phyloP scores from a whole-genome alignment of 2,888 invertebrate genomes.

The Mycalesis mineus region DNA sequence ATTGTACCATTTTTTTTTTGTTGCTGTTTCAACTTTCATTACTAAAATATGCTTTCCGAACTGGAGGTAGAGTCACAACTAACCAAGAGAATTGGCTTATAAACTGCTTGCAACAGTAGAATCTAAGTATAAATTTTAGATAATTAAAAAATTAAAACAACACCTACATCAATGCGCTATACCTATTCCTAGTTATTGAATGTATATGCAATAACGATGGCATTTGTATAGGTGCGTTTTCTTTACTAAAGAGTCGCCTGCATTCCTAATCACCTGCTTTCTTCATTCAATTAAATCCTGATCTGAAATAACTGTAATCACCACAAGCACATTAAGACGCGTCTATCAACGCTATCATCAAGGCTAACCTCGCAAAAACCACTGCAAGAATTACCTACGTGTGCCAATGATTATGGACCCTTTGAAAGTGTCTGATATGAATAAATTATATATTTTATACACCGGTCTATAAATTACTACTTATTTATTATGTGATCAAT shows the following conservation, averaged over 20 bases:
- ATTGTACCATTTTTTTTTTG: too few relatives aligned
- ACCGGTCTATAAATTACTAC: neutral
- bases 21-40: too few relatives aligned
- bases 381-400: neutral
- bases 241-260: neutral
- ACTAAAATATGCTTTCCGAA: too few relatives aligned
- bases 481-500: too few relatives aligned
- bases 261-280: constrained; percentile 9
- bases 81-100: too few relatives aligned
- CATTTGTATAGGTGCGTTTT: neutral
- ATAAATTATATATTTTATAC: neutral
- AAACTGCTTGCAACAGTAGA: too few relatives aligned
- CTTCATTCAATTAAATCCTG: constrained; percentile 18
- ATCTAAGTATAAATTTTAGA: too few relatives aligned
- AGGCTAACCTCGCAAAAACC: constrained; percentile 19
- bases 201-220: too few relatives aligned
- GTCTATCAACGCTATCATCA: constrained; percentile 23
- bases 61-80: too few relatives aligned
- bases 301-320: constrained; percentile 18
- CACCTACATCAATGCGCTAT: too few relatives aligned
- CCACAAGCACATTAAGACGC: constrained; percentile 17
- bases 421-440: neutral
- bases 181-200: too few relatives aligned
- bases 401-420: neutral
- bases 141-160: too few relatives aligned